Percentiles rank a stretch among this genome's conserved stretches.
phyloP scores from a whole-genome alignment of 2,888 invertebrate species.

The Orgyia antiqua region DNA sequence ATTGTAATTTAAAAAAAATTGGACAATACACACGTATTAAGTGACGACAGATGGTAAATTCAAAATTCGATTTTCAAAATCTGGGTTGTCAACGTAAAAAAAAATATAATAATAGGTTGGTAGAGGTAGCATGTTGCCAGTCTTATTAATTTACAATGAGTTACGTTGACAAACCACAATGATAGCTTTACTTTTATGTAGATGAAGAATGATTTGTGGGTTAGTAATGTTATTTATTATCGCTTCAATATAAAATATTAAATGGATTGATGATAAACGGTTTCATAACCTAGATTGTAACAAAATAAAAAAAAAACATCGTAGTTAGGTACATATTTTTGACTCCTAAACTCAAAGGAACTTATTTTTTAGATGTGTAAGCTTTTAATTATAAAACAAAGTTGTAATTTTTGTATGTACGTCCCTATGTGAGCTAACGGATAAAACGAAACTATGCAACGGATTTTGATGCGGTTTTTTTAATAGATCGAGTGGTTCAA shows the following conservation, averaged over 20 bases:
- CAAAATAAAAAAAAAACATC: too few relatives aligned
- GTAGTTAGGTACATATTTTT: too few relatives aligned
- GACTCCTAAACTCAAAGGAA: too few relatives aligned
- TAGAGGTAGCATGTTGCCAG: constrained; percentile 21
- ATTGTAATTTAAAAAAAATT: constrained; percentile 39
- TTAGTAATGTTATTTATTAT: constrained; percentile 25
- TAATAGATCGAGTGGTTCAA: too few relatives aligned
- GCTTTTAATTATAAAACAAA: too few relatives aligned
- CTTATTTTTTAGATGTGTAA: too few relatives aligned
- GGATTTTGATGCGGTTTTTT: too few relatives aligned
- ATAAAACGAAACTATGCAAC: too few relatives aligned
- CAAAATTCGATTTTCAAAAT: constrained; percentile 50
- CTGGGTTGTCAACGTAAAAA: constrained; percentile 49
- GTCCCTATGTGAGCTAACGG: too few relatives aligned
- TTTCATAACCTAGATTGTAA: constrained; percentile 18
- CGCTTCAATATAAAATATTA: constrained; percentile 9
- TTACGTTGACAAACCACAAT: constrained; percentile 37
- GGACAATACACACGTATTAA: constrained; percentile 55
- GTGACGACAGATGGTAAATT: constrained; percentile 61
- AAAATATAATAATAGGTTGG: constrained; percentile 46
- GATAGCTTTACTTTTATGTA: constrained; percentile 21
- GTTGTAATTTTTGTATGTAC: too few relatives aligned
- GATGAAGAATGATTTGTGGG: constrained; percentile 22
- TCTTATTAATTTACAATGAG: constrained; percentile 26
- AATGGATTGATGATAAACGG: constrained; percentile 5